Evolutionary conservation across 30 jellyfish, hydroid and myxozoan species (phyloP).

Genomic region (Hydractinia symbiolongicarpus): DNA sequence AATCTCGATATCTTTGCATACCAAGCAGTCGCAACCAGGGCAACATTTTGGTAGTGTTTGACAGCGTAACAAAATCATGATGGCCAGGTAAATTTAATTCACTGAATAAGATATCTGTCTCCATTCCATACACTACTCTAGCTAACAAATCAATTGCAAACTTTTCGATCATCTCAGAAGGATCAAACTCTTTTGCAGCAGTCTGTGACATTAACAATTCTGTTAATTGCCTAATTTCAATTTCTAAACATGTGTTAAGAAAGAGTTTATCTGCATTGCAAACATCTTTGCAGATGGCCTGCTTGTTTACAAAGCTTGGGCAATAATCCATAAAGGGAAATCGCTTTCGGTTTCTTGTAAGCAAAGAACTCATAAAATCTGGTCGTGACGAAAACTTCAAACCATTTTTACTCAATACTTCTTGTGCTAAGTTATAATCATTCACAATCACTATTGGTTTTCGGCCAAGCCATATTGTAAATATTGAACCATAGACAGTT

Average conservation of each 20-base stretch:
- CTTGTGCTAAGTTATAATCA: neutral
- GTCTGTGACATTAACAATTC: neutral
- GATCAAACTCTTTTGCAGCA: slow-evolving; percentile 2
- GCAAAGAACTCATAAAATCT: neutral
- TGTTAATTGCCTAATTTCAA: neutral
- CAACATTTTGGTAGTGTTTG: slow-evolving; percentile 13
- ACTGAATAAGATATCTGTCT: neutral
- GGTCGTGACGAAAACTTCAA: slow-evolving; percentile 10
- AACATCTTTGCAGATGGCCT: neutral
- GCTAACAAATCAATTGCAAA: neutral
- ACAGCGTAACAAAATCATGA: neutral
- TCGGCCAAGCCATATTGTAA: slow-evolving; percentile 15
- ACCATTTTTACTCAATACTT: slow-evolving; percentile 12
- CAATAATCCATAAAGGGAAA: slow-evolving; percentile 21
- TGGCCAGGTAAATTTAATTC: slow-evolving; percentile 21
- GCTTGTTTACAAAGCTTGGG: slow-evolving; percentile 14
- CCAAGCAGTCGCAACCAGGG: neutral
- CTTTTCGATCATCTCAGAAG: neutral
- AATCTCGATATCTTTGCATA: neutral
- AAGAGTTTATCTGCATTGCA: neutral
- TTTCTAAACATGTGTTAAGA: neutral
- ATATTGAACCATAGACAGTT: slow-evolving; percentile 4
- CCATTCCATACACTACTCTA: slow-evolving; percentile 3
- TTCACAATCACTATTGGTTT: slow-evolving; percentile 16
- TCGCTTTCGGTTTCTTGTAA: slow-evolving; percentile 3